phyloP scores from a whole-genome alignment of 1,140 invertebrate species.

The Cydia amplana region DNA sequence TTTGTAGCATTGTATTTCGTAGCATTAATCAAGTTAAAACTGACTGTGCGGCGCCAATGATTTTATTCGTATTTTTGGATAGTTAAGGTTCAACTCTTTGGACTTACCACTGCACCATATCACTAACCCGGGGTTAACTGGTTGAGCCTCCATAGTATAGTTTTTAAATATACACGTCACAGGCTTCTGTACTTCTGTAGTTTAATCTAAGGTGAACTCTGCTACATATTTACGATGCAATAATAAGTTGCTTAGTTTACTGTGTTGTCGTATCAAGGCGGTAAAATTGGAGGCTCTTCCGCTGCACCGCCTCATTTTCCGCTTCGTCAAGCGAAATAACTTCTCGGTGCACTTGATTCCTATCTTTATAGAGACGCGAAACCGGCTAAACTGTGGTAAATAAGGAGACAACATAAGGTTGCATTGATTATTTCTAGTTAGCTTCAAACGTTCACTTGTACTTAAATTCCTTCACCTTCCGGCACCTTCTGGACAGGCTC shows the following conservation, averaged over 20 bases:
- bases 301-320: constrained; percentile 35
- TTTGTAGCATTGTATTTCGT: constrained; percentile 26
- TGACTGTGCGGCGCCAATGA: not conserved
- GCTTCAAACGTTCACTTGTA: not conserved
- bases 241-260: not conserved
- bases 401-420: not conserved
- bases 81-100: too few relatives aligned
- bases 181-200: too few relatives aligned
- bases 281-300: constrained; percentile 4
- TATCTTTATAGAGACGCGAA: not conserved
- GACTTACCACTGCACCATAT: too few relatives aligned
- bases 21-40: not conserved
- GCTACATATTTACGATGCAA: not conserved
- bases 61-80: not conserved
- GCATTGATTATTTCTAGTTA: not conserved
- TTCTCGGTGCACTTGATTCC: constrained; percentile 3
- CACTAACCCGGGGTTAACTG: too few relatives aligned
- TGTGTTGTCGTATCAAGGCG: not conserved
- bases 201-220: not conserved
- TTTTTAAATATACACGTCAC: too few relatives aligned
- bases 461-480: too few relatives aligned
- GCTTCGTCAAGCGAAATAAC: constrained; percentile 42
- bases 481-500: too few relatives aligned
- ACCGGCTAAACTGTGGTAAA: not conserved
- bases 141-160: too few relatives aligned